Conservation (phyloP, 2,888 invertebrate genomes). For the Schrankia costaestrigalis region DNA sequence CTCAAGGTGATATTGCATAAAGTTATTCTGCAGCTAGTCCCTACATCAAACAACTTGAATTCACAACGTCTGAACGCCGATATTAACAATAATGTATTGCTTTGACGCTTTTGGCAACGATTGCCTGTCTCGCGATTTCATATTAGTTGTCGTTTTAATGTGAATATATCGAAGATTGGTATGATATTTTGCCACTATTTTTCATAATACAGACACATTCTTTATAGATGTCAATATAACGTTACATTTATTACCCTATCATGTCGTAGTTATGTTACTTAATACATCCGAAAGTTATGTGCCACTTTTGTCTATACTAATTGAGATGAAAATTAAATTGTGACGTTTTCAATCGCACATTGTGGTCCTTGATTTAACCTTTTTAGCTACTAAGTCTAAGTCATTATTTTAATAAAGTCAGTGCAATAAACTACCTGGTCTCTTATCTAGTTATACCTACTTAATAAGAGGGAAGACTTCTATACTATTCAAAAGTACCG, state of each 20-base stretch:
- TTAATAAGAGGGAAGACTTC: too few species aligned
- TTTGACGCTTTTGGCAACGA: slow-evolving; percentile 19
- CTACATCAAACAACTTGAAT: slow-evolving; percentile 38
- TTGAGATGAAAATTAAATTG: too few species aligned
- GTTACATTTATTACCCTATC: background rate
- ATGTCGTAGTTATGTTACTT: too few species aligned
- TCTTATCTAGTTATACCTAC: too few species aligned
- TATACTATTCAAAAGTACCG: too few species aligned
- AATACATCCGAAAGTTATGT: too few species aligned
- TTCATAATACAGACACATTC: slow-evolving; percentile 5
- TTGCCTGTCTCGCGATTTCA: slow-evolving; percentile 17
- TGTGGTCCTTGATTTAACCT: too few species aligned
- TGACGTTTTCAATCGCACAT: too few species aligned
- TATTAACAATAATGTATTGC: slow-evolving; percentile 28
- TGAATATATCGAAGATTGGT: slow-evolving; percentile 13
- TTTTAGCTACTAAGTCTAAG: too few species aligned
- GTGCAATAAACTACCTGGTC: too few species aligned
- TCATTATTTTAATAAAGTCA: too few species aligned
- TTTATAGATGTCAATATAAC: slow-evolving; percentile 1
- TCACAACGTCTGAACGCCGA: slow-evolving; percentile 22
- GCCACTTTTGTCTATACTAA: too few species aligned
- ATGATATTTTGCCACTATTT: slow-evolving; percentile 16
- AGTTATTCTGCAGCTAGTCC: slow-evolving; percentile 53
- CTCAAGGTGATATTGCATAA: slow-evolving; percentile 58
- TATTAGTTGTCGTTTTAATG: slow-evolving; percentile 25